Base-by-base conservation (phyloP, 2,888 invertebrate species). In the Cataglyphis altisquamis region DNA sequence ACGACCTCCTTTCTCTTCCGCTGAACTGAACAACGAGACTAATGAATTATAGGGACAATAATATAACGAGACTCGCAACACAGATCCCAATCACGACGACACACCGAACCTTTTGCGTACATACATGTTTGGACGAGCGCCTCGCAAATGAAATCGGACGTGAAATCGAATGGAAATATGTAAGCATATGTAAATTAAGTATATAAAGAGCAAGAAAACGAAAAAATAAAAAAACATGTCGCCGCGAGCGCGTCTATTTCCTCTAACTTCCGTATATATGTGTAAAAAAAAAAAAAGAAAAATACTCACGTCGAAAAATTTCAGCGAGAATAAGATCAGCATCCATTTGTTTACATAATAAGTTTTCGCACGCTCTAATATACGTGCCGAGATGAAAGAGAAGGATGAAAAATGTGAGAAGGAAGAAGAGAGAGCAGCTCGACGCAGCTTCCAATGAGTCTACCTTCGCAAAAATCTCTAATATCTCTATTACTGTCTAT, bases 401-500 rank as follows among this genome's bases (percentile, higher is more conserved):
- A 15, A 18, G 1, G 29, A 52, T 36, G 3, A 3, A 0, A 52
- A 4, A 62, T 12, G 15, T 5, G 5, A 18, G 5, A 6, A 18
- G 1, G 29, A 15, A 21, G 1, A 12, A 15, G 15, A 45, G 2
- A 36, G 45, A 45, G 32, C 29, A 55, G 41, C 41, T 15, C 39
- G 36, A 75, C 67, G 57, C 78, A 60, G 78, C 78, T 78, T 78
- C 78, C 45, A 45, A 78, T 60, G 21, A 78, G 45, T 78, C 60
- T 78, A 60, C 36, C 72, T 72, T 78, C 60, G 72, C 41, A 41
- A 48, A 48, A 70, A 70, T 78, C 73, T 70, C 29, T 29, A 48
- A 21, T 80, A 80, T 89, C 86, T 67, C 86, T 83, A 86, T 87
- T 83, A 86, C 84, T 90, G 88, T 86, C 87, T 90, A 84, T 90